Conservation (phyloP, 2,888 invertebrate genomes). For the Cosmopolites sordidus region DNA sequence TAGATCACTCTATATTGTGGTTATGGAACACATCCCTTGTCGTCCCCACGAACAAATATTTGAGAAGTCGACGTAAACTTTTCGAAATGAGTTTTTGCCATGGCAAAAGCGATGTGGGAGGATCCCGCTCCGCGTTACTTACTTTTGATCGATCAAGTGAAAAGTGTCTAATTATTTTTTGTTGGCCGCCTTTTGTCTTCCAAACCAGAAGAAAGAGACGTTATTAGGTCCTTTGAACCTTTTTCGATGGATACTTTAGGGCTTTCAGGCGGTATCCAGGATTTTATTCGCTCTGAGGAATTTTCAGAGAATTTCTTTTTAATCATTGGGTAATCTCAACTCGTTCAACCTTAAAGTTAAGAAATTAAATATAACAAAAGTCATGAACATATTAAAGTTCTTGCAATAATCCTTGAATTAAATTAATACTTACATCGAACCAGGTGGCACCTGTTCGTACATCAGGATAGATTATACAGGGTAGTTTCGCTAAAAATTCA, state of each 20-base stretch:
- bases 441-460: conserved; percentile 14
- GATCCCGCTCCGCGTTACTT: conserved; percentile 20
- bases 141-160: conserved; percentile 38
- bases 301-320: too few species aligned
- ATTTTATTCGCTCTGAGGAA: too few species aligned
- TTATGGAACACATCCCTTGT: conserved; percentile 9
- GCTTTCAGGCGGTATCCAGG: too few species aligned
- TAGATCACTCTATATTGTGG: background rate
- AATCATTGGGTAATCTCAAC: too few species aligned
- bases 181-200: conserved; percentile 12
- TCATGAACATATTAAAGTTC: too few species aligned
- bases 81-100: conserved; percentile 3
- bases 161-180: conserved; percentile 36
- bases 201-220: conserved; percentile 2
- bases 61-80: conserved; percentile 25
- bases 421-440: too few species aligned
- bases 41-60: conserved; percentile 5
- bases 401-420: too few species aligned
- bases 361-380: too few species aligned
- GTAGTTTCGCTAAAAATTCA: conserved; percentile 1
- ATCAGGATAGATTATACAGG: conserved; percentile 6
- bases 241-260: background rate
- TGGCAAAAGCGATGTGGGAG: too few species aligned
- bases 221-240: conserved; percentile 3
- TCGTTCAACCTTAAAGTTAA: too few species aligned